phyloP scores from a whole-genome alignment of 2,888 invertebrate species.

The Apamea anceps region DNA sequence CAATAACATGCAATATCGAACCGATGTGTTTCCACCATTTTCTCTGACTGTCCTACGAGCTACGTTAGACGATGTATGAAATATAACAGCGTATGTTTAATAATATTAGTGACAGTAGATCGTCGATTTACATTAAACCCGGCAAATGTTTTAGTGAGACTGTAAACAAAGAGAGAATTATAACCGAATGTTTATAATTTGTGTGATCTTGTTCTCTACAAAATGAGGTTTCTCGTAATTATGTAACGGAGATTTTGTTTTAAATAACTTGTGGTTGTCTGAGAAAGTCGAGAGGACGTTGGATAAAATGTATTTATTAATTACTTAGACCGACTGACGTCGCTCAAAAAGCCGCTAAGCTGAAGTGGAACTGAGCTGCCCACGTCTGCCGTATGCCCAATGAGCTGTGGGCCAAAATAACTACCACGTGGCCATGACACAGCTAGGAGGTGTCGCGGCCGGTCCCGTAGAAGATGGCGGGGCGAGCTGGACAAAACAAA shows the following conservation, averaged over 20 bases:
- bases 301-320: constrained; percentile 11
- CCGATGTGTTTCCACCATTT: constrained; percentile 65
- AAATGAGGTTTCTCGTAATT: constrained; percentile 67
- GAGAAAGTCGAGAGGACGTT: background rate
- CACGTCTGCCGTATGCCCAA: too few relatives aligned
- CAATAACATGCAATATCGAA: constrained; percentile 68
- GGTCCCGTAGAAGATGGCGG: too few relatives aligned
- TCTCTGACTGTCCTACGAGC: constrained; percentile 70
- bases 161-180: constrained; percentile 72
- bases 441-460: too few relatives aligned
- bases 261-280: constrained; percentile 4
- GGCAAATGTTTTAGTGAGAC: constrained; percentile 74
- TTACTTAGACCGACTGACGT: background rate
- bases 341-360: too few relatives aligned
- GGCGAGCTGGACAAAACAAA: too few relatives aligned
- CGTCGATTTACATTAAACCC: constrained; percentile 80
- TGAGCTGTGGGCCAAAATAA: too few relatives aligned
- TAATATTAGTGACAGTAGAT: constrained; percentile 76
- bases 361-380: too few relatives aligned
- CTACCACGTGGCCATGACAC: too few relatives aligned
- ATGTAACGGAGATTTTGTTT: constrained; percentile 41
- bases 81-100: constrained; percentile 84
- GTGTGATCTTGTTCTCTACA: constrained; percentile 62
- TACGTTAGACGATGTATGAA: constrained; percentile 81
- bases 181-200: constrained; percentile 65